Percentiles rank a stretch among this genome's conserved stretches.
Conservation (phyloP, 2,888 invertebrate species). For the Cyaniris semiargus region DNA sequence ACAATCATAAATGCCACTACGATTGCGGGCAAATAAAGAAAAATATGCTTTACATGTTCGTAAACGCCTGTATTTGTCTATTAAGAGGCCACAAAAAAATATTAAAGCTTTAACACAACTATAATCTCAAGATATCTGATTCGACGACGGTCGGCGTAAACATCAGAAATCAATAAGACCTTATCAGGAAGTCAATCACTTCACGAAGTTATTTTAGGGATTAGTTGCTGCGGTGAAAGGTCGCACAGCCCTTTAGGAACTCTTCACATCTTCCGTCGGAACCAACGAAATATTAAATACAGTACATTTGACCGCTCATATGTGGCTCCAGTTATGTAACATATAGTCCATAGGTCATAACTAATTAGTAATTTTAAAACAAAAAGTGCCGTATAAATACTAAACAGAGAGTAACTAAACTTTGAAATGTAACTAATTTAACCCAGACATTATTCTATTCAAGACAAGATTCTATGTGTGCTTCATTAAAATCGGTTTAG, state of each 20-base stretch:
- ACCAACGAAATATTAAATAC: not conserved
- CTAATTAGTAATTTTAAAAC: too few relatives aligned
- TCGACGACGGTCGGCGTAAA: not conserved
- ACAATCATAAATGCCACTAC: not conserved
- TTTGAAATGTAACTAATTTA: too few relatives aligned
- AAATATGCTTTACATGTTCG: not conserved
- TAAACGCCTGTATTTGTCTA: not conserved
- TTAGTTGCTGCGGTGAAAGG: not conserved
- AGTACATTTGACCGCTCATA: not conserved
- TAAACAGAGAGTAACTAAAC: too few relatives aligned
- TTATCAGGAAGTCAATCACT: conserved; percentile 1
- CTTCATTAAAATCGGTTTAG: too few relatives aligned
- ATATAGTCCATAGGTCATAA: not conserved
- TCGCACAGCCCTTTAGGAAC: not conserved
- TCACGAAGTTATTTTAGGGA: conserved; percentile 1
- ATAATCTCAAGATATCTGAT: not conserved
- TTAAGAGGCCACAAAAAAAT: not conserved
- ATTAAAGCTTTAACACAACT: not conserved
- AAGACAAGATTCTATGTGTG: too few relatives aligned
- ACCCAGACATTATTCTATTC: too few relatives aligned
- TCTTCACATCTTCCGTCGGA: not conserved
- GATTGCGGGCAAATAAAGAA: too few relatives aligned
- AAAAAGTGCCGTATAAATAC: too few relatives aligned
- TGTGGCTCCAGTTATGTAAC: too few relatives aligned
- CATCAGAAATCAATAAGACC: not conserved